Evolutionary conservation across 2,113 vertebrate species (phyloP).

Genomic region (Raja brachyura): DNA sequence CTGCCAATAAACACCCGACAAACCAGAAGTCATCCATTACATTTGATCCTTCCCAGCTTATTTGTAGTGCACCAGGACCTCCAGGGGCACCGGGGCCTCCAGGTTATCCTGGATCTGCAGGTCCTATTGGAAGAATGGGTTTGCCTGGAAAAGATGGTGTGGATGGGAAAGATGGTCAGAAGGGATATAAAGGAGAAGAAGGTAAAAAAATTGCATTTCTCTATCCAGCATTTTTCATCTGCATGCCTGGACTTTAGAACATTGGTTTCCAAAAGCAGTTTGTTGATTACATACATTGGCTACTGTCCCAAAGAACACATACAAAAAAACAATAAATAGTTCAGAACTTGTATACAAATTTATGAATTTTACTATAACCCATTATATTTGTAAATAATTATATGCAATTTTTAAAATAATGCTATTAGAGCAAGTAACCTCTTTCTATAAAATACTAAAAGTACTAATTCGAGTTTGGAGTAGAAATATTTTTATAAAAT

Average conservation of each 20-base stretch:
- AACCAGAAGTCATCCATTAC: constrained; percentile 55
- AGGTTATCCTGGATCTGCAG: constrained; percentile 65
- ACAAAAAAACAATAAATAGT: neutral
- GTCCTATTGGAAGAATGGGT: constrained; percentile 76
- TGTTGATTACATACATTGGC: neutral
- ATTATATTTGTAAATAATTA: neutral
- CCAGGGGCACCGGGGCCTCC: constrained; percentile 70
- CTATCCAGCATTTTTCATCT: neutral
- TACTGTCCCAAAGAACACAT: neutral
- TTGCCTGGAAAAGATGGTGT: constrained; percentile 77
- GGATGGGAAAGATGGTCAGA: constrained; percentile 77
- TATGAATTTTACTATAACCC: neutral
- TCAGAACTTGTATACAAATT: neutral
- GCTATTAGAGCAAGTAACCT: neutral
- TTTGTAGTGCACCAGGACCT: constrained; percentile 81
- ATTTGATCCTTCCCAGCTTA: constrained; percentile 67
- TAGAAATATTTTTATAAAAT: neutral
- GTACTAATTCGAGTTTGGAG: neutral
- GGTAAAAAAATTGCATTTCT: constrained; percentile 55
- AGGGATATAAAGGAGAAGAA: constrained; percentile 67
- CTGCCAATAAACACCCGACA: constrained; percentile 61
- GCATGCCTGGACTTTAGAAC: neutral
- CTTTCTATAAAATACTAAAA: neutral
- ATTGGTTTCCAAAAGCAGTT: neutral
- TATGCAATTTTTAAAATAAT: neutral